Conservation (phyloP, 2,113 vertebrate species). For the Callospermophilus lateralis region DNA sequence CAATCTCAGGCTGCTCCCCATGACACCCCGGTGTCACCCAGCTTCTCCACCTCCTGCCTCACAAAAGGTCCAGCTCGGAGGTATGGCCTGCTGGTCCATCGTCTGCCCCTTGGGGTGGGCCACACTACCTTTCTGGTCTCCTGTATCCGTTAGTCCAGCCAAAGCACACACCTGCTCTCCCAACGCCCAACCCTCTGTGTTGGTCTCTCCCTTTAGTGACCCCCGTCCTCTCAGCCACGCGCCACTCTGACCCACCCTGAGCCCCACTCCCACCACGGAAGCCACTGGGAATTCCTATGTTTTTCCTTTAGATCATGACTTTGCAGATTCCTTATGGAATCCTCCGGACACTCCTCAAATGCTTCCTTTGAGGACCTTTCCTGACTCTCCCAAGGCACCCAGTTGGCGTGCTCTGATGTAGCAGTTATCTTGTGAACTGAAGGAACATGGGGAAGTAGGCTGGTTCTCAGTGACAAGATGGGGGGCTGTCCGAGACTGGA, state of each 20-base stretch:
- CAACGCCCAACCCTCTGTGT: fast-evolving
- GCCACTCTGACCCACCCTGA: fast-evolving
- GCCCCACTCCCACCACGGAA: fast-evolving
- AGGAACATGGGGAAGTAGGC: too few species aligned
- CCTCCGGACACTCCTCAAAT: background rate
- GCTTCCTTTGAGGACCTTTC: background rate
- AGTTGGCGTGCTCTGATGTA: background rate
- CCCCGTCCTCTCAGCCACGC: fast-evolving
- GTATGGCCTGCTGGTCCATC: fast-evolving
- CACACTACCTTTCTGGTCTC: background rate
- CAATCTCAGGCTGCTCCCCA: background rate
- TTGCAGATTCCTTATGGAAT: background rate
- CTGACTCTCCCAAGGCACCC: background rate
- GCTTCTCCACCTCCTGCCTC: too few species aligned
- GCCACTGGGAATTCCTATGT: background rate
- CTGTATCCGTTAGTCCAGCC: background rate
- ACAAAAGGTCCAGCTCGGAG: too few species aligned
- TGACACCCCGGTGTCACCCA: fast-evolving
- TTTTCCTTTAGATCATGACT: background rate
- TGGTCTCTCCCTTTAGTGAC: fast-evolving
- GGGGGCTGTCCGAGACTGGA: fast-evolving
- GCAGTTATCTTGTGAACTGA: background rate
- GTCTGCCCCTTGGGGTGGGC: fast-evolving
- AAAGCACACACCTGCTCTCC: background rate
- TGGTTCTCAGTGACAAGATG: background rate